phyloP scores from a whole-genome alignment of 2,888 invertebrate species.

The Acanthococcus lagerstroemiae region DNA sequence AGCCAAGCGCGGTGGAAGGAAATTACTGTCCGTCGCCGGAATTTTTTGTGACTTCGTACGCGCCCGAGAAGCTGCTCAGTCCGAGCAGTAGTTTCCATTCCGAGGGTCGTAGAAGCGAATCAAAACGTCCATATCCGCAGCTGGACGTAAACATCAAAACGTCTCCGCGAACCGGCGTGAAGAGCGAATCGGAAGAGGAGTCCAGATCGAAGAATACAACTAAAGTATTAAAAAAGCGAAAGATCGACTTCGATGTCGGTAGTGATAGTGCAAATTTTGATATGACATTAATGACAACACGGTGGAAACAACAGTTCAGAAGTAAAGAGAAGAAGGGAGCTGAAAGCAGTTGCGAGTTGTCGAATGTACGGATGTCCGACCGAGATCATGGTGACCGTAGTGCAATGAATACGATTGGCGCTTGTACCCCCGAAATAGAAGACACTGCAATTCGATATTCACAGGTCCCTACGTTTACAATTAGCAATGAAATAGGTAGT shows the following conservation, averaged over 20 bases:
- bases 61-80: background rate
- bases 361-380: background rate
- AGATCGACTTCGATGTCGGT: conserved; percentile 1
- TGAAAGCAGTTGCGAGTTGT: no score
- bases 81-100: background rate
- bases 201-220: background rate
- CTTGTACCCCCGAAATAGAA: no score
- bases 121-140: conserved; percentile 5
- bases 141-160: conserved; percentile 1
- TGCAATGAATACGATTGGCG: no score
- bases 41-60: background rate
- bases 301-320: conserved; percentile 4
- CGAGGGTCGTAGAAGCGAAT: background rate
- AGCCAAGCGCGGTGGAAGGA: background rate
- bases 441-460: no score
- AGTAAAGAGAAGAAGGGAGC: background rate
- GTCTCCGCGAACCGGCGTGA: background rate
- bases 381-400: no score
- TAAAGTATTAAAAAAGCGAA: conserved; percentile 1
- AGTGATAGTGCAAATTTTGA: background rate
- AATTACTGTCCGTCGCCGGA: background rate
- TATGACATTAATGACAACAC: background rate
- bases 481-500: background rate
- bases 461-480: background rate
- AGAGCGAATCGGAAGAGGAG: background rate